Evolutionary conservation across 2,888 invertebrate genomes (phyloP).

Genomic region (Ornithoptera priamus): DNA sequence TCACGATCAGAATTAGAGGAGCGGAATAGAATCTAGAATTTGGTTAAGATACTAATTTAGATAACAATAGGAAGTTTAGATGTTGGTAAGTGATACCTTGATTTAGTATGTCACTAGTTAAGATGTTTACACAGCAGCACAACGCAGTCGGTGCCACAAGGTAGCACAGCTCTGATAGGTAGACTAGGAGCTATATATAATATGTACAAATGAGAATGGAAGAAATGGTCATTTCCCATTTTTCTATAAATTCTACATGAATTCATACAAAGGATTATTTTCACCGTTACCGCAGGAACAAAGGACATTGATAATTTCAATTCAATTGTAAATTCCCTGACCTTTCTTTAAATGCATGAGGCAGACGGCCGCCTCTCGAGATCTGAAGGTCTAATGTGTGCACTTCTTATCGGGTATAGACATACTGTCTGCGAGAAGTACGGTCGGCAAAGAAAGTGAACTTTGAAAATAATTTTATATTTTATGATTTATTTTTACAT

Average conservation of each 20-base stretch:
- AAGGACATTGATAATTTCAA: conserved; percentile 1
- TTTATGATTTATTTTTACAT: not conserved
- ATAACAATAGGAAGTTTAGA: too few relatives aligned
- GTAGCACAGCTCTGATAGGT: too few relatives aligned
- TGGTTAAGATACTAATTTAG: too few relatives aligned
- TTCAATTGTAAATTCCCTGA: conserved; percentile 21
- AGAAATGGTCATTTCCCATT: too few relatives aligned
- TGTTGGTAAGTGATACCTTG: too few relatives aligned
- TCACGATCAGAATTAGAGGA: too few relatives aligned
- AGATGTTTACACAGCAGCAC: too few relatives aligned
- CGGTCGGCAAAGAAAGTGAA: conserved; percentile 40
- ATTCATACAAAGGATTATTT: not conserved
- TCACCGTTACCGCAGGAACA: not conserved
- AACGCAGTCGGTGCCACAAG: too few relatives aligned
- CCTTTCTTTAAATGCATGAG: conserved; percentile 29
- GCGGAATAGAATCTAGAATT: too few relatives aligned
- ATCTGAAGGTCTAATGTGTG: conserved; percentile 66
- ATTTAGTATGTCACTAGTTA: too few relatives aligned
- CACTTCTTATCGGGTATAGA: conserved; percentile 65
- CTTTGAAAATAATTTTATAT: conserved; percentile 1
- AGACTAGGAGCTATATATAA: too few relatives aligned
- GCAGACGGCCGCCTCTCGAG: conserved; percentile 39
- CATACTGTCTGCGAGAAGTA: conserved; percentile 53
- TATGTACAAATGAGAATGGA: too few relatives aligned
- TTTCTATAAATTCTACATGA: not conserved